phyloP scores from a whole-genome alignment of 2,113 vertebrate species.

The Ornithorhynchus anatinus region DNA sequence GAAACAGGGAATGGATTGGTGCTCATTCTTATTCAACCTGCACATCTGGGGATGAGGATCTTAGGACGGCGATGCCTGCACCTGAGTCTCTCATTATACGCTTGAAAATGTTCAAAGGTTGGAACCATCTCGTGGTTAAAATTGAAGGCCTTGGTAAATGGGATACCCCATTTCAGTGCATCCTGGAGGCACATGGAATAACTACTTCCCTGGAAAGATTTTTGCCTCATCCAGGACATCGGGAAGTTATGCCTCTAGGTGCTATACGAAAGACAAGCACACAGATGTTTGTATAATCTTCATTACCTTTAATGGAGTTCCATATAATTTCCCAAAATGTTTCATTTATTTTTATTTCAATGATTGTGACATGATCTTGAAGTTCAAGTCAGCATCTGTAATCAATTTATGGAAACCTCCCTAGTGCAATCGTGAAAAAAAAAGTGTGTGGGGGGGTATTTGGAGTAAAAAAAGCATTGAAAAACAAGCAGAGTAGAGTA shows the following conservation, averaged over 20 bases:
- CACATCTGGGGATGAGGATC: not conserved
- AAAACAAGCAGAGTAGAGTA: constrained; percentile 80
- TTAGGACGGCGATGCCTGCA: not conserved
- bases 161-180: constrained; percentile 2
- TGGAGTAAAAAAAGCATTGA: constrained; percentile 71
- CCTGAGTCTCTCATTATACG: not conserved
- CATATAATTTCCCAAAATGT: constrained; percentile 73
- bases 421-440: constrained; percentile 68
- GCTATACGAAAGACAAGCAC: constrained; percentile 70
- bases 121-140: not conserved
- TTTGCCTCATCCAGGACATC: constrained; percentile 41
- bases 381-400: constrained; percentile 81
- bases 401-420: constrained; percentile 83
- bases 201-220: constrained; percentile 18
- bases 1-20: not conserved
- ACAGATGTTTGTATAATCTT: constrained; percentile 72
- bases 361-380: constrained; percentile 77
- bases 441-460: constrained; percentile 47
- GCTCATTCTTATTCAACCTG: constrained; percentile 15
- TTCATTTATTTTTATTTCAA: constrained; percentile 78
- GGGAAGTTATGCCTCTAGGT: constrained; percentile 59
- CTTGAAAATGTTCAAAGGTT: constrained; percentile 9
- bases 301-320: constrained; percentile 70
- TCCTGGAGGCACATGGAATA: constrained; percentile 33
- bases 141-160: constrained; percentile 1